Conservation (phyloP, 2,888 invertebrate species). For the Pterostichus madidus region DNA sequence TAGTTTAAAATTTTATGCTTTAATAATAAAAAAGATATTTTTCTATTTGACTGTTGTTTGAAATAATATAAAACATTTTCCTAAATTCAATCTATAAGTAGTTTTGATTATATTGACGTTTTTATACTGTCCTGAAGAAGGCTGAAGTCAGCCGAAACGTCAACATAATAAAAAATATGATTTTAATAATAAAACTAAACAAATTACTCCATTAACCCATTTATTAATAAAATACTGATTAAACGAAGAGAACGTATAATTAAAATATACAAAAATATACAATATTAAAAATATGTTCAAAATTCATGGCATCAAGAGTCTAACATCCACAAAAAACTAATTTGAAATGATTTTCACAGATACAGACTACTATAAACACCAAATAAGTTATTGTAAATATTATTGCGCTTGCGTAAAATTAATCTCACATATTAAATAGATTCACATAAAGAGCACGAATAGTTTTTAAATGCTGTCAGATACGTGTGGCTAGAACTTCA, state of each 20-base stretch:
- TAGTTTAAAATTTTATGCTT: no score
- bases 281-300: slow-evolving; percentile 61
- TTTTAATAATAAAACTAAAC: neutral
- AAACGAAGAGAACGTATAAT: slow-evolving; percentile 52
- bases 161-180: no score
- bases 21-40: neutral
- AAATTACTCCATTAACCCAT: slow-evolving; percentile 63
- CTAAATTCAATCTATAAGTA: no score
- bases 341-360: slow-evolving; percentile 48
- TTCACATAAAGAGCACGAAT: slow-evolving; percentile 55
- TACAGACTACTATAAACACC: slow-evolving; percentile 49
- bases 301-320: slow-evolving; percentile 60
- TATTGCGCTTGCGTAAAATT: slow-evolving; percentile 49
- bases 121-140: no score
- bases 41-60: no score
- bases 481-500: slow-evolving; percentile 42
- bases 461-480: slow-evolving; percentile 45
- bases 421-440: slow-evolving; percentile 48
- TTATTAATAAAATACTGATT: slow-evolving; percentile 64
- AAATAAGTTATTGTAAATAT: slow-evolving; percentile 49
- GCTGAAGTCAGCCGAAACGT: no score
- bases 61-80: no score
- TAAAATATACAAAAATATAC: slow-evolving; percentile 66
- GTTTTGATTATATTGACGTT: no score
- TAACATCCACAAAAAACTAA: slow-evolving; percentile 42